Base-by-base conservation (phyloP, 2,888 invertebrate species). In the Sinotaia quadrata region DNA sequence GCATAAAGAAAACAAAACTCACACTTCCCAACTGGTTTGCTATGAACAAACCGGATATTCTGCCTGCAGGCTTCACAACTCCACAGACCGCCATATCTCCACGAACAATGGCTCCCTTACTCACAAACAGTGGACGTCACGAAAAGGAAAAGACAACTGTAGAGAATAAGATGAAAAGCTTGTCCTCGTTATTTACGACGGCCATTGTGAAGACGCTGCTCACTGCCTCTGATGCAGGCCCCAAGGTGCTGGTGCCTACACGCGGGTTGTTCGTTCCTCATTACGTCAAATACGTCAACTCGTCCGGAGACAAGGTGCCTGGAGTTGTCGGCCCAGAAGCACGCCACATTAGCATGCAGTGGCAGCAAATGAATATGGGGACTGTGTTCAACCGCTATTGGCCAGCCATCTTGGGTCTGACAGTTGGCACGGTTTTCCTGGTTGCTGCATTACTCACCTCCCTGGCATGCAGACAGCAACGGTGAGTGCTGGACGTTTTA, bases 361-460 rank as follows among this genome's bases (percentile, higher is more conserved):
- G 51, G 18, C 56, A 60, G 27, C 33, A 63, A 36, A 31, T 72
- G 36, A 67, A 68, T 44, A 66, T 74, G 21, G 47, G 65, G 33
- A 65, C 56, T 2, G 75, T 74, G 51, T 74, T 79, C 67, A 71
- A 69, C 27, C 73, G 76, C 36, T 77, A 79, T 69, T 79, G 78
- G 78, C 78, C 78, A 21, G 76, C 78, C 44, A 77, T 79, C 37
- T 57, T 76, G 29, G 78, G 78, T 8, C 71, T 73, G 33, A 69
- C 71, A 4, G 67, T 77, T 10, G 78, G 78, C 8, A 69, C 77
- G 0, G 68, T 75, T 29, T 79, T 79, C 67, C 72, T 79, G 27
- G 56, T 74, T 31, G 70, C 77, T 7, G 76, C 77, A 10, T 61
- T 79, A 21, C 65, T 79, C 57, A 77, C 78, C 1, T 77, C 77